These are phyloP conservation scores for Patella pellucida DNA, from an alignment of 2,888 invertebrate species.

Conservation along the genomic window DNA sequence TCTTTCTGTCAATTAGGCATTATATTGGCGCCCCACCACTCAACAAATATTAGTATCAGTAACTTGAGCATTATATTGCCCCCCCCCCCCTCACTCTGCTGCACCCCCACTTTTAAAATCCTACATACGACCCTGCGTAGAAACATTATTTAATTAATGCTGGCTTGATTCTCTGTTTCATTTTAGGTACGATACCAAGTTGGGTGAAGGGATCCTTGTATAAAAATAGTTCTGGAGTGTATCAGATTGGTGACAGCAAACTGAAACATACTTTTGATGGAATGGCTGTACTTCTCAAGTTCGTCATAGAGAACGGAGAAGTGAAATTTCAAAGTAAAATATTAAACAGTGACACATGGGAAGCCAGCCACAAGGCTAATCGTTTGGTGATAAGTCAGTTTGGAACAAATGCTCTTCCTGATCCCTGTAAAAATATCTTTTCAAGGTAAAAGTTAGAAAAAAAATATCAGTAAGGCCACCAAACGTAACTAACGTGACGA, in stretches of 20 bases:
- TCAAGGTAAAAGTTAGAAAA: constrained; percentile 55
- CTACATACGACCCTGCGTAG: too few species aligned
- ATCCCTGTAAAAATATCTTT: constrained; percentile 77
- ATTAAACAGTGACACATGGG: constrained; percentile 79
- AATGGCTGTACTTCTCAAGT: constrained; percentile 79
- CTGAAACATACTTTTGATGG: constrained; percentile 89
- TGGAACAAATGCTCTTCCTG: constrained; percentile 83
- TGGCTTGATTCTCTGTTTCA: not conserved
- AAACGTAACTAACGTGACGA: too few species aligned
- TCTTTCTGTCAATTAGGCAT: too few species aligned
- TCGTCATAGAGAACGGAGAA: constrained; percentile 70
- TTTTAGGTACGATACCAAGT: constrained; percentile 49
- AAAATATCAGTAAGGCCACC: too few species aligned
- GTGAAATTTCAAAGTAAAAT: constrained; percentile 72
- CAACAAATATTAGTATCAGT: too few species aligned
- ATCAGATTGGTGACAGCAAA: constrained; percentile 79
- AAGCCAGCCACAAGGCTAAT: constrained; percentile 78
- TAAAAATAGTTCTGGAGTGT: constrained; percentile 83
- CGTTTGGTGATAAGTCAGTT: constrained; percentile 87
- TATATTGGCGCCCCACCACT: too few species aligned
- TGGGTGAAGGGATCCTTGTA: constrained; percentile 58
- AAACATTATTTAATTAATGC: too few species aligned
- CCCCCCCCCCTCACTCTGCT: too few species aligned
- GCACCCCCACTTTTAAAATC: too few species aligned
- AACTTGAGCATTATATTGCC: too few species aligned